Evolutionary conservation across 2,797 vertebrate genomes (phyloP).

Genomic region (Xiphophorus birchmanni): DNA sequence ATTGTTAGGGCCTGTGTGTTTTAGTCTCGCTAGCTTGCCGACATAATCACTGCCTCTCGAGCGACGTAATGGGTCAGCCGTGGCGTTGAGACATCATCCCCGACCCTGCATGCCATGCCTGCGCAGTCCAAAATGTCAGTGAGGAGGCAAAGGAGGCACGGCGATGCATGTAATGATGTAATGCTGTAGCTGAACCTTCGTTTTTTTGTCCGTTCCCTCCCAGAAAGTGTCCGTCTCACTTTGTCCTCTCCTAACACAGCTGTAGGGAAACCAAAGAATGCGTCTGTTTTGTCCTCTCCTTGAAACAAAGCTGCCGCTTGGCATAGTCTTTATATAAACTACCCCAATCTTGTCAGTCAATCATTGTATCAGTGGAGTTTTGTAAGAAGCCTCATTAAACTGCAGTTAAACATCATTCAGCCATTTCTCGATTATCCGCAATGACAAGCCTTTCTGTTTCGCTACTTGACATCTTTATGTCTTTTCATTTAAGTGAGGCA

Average conservation of each 20-base stretch:
- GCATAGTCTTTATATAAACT: constrained; percentile 61
- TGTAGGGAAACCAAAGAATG: constrained; percentile 15
- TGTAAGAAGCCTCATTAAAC: constrained; percentile 50
- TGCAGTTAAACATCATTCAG: constrained; percentile 50
- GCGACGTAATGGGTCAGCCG: constrained; percentile 62
- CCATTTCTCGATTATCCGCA: constrained; percentile 22
- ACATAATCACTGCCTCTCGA: constrained; percentile 71
- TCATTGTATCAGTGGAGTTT: constrained; percentile 53
- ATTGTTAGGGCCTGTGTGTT: constrained; percentile 72
- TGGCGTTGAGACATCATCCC: constrained; percentile 60
- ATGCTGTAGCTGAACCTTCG: constrained; percentile 55
- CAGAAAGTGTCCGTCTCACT: not conserved
- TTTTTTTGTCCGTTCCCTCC: constrained; percentile 27
- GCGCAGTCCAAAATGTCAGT: constrained; percentile 59
- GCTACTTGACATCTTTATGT: not conserved
- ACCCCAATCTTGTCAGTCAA: constrained; percentile 60
- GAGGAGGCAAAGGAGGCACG: constrained; percentile 29
- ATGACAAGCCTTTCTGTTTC: constrained; percentile 11
- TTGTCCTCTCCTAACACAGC: constrained; percentile 39
- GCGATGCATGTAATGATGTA: constrained; percentile 54
- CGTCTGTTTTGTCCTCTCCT: constrained; percentile 32
- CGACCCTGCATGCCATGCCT: constrained; percentile 54
- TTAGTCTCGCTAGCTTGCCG: constrained; percentile 64
- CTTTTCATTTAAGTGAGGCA: constrained; percentile 3
- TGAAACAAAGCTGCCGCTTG: constrained; percentile 36